Evolutionary conservation across 2,797 vertebrate genomes (phyloP).

Genomic region (Simalia tracyae): DNA sequence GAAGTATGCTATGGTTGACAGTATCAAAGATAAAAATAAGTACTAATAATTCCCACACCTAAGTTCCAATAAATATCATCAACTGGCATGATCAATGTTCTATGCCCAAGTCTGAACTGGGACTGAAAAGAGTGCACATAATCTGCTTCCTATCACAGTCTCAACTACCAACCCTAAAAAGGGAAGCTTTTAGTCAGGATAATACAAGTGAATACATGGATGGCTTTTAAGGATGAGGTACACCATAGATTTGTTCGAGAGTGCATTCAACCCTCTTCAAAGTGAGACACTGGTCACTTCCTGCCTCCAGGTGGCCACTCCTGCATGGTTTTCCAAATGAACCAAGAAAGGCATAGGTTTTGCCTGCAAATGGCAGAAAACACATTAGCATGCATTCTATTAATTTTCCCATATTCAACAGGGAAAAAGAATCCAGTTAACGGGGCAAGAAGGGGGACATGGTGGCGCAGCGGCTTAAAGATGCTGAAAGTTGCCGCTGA

Average conservation of each 20-base stretch:
- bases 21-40: neutral
- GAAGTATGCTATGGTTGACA: neutral
- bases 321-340: neutral
- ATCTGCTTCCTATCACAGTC: neutral
- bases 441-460: too few relatives aligned
- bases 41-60: neutral
- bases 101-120: neutral
- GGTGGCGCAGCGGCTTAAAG: too few relatives aligned
- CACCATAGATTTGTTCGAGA: neutral
- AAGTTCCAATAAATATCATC: neutral
- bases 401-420: neutral
- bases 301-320: neutral
- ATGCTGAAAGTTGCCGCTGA: too few relatives aligned
- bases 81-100: neutral
- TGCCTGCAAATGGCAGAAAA: neutral
- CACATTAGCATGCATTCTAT: neutral
- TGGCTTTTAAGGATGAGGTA: neutral
- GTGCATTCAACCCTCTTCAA: neutral
- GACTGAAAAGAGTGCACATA: neutral
- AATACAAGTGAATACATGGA: too few relatives aligned
- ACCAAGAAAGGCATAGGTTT: neutral
- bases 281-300: neutral
- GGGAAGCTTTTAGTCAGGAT: too few relatives aligned
- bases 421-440: neutral
- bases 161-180: neutral